These are phyloP conservation scores for Muscicapa comitata DNA, from an alignment of 2,797 vertebrate species.

Conservation along the genomic window DNA sequence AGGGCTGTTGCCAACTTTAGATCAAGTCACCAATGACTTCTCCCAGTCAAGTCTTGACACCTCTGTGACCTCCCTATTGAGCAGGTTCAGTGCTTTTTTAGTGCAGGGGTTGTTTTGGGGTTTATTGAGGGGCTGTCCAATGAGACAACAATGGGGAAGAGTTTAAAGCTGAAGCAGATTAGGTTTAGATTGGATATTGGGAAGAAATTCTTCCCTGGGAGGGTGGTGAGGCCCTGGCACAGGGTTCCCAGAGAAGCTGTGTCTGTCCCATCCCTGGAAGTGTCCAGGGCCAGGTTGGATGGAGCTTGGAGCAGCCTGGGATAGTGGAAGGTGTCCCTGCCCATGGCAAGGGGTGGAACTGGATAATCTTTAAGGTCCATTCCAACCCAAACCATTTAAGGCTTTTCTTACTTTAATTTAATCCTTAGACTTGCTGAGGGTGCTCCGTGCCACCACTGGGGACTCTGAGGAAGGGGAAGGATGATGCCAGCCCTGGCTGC, in stretches of 20 bases:
- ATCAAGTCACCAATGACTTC: not conserved
- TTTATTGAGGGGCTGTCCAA: not conserved
- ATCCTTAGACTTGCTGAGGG: not conserved
- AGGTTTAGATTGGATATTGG: not conserved
- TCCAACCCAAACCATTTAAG: not conserved
- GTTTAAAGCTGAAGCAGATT: not conserved
- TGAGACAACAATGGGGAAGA: not conserved
- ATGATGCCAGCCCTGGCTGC: not conserved
- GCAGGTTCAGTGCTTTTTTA: not conserved
- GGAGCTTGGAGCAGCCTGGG: fast-evolving
- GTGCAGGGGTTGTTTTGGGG: fast-evolving
- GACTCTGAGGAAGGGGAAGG: not conserved
- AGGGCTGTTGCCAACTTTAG: not conserved
- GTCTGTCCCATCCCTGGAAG: not conserved
- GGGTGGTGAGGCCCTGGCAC: not conserved
- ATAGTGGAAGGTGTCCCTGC: not conserved
- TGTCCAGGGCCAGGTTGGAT: fast-evolving
- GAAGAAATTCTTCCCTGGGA: not conserved
- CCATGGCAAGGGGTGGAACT: fast-evolving
- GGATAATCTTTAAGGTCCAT: not conserved
- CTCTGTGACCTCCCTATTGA: not conserved
- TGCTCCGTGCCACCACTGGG: not conserved
- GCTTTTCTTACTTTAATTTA: not conserved
- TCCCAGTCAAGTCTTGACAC: not conserved
- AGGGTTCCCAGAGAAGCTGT: fast-evolving